Evolutionary conservation across 1,140 invertebrate genomes (phyloP), one percentile per base, ranked within the genome.

Genomic region (Drosophila elegans): DNA sequence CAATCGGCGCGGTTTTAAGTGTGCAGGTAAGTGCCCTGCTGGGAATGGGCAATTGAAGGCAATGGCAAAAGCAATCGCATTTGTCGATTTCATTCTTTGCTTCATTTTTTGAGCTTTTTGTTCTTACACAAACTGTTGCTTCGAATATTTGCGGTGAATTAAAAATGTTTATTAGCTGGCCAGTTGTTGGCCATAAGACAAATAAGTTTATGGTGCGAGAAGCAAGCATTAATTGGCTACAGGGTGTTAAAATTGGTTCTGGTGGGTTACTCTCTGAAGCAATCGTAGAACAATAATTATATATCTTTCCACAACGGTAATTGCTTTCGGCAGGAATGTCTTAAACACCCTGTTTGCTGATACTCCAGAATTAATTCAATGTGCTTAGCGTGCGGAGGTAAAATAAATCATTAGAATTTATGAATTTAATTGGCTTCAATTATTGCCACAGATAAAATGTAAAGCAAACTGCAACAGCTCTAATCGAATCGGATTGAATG

Each of bases 351-450:
- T 88, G 64, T 83, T 36, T 21, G 3, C 3, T 38, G n/a, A 16
- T 13, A 74, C 48, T 41, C 21, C 62, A 67, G 64, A 88, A 86
- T 79, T 79, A 76, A 86, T 79, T 57, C 69, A 75, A 62, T 76
- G 51, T 67, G 48, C 67, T 76, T 67, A 79, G 84, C 67, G 77
- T 74, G 82, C 81, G 74, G 46, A 59, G 68, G 57, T 69, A 61
- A 88, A 88, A 89, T 88, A 88, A 88, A 88, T 89, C 83, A 88
- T 88, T 89, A 88, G 83, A 88, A 89, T 84, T 89, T 88, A 88
- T 88, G 83, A 84, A 84, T 84, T 88, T 88, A 89, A 88, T 88
- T 89, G 84, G 49, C 80, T 80, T 77, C 80, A 84, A 89, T 88
- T 89, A 88, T 74, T 79, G 72, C 75, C 48, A 62, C 62, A 82